These are phyloP conservation scores for Gerris lacustris DNA, from an alignment of 2,888 invertebrate species.

Conservation along the genomic window DNA sequence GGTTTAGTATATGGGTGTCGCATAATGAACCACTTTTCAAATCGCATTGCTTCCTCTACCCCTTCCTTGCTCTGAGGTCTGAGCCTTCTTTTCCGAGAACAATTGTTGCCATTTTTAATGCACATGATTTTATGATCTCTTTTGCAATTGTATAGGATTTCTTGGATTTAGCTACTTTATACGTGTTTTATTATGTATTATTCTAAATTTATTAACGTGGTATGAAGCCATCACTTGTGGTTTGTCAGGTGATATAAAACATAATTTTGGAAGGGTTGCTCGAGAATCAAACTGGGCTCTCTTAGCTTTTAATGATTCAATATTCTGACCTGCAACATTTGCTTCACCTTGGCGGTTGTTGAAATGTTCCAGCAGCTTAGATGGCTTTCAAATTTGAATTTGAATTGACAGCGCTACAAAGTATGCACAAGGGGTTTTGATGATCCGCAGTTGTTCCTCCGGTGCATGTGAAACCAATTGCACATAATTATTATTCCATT, in stretches of 20 bases:
- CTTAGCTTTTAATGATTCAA: slow-evolving; percentile 1
- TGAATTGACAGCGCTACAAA: neutral
- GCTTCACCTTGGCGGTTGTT: neutral
- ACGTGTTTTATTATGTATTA: no score
- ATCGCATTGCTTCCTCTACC: no score
- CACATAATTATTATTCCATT: neutral
- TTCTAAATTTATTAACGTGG: no score
- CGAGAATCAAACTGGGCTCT: slow-evolving; percentile 1
- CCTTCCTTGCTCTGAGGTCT: no score
- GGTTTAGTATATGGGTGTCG: no score
- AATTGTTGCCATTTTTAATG: slow-evolving; percentile 2
- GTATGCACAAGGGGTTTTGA: neutral
- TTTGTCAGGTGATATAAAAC: neutral
- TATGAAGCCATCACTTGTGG: neutral
- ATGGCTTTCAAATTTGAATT: neutral
- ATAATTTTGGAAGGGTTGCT: neutral
- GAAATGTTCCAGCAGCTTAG: slow-evolving; percentile 4
- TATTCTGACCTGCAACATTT: neutral
- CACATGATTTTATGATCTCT: neutral
- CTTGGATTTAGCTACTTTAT: neutral
- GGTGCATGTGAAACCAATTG: neutral
- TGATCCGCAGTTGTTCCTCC: neutral
- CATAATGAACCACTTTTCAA: no score
- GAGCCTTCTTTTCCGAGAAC: no score
- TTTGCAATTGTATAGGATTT: neutral